Evolutionary conservation across 2,888 invertebrate species (phyloP).

Genomic region (Endotricha flammealis): DNA sequence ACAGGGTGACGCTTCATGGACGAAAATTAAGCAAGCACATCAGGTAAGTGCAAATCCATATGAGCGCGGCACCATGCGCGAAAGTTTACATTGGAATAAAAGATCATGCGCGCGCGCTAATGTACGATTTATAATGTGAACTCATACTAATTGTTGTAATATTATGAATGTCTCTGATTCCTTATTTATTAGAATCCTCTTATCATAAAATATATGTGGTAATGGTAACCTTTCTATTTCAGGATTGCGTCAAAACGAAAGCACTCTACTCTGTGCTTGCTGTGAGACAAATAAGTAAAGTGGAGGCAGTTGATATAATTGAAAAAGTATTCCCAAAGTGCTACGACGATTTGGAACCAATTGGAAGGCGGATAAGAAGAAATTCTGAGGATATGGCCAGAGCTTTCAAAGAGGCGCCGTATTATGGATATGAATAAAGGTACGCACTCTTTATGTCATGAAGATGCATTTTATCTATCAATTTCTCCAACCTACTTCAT

Average conservation of each 20-base stretch:
- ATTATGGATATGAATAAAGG: slow-evolving; percentile 86
- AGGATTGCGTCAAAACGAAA: slow-evolving; percentile 94
- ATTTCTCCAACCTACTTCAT: too few species aligned
- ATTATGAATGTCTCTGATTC: too few species aligned
- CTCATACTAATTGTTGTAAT: too few species aligned
- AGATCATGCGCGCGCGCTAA: too few species aligned
- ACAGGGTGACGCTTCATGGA: slow-evolving; percentile 86
- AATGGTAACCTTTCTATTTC: too few species aligned
- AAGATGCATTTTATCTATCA: too few species aligned
- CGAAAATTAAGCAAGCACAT: slow-evolving; percentile 86
- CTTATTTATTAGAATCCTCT: too few species aligned
- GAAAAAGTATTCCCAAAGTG: slow-evolving; percentile 94
- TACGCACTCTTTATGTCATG: slow-evolving; percentile 13
- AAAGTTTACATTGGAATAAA: too few species aligned
- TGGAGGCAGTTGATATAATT: slow-evolving; percentile 86
- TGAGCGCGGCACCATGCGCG: too few species aligned
- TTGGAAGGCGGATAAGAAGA: slow-evolving; percentile 86
- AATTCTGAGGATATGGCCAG: slow-evolving; percentile 86
- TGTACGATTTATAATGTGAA: too few species aligned
- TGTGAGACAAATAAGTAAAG: slow-evolving; percentile 84
- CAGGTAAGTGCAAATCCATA: slow-evolving; percentile 82
- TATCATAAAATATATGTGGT: too few species aligned
- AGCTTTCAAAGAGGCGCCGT: slow-evolving; percentile 86
- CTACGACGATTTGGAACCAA: slow-evolving; percentile 94
- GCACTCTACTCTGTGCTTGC: slow-evolving; percentile 90